Evolutionary conservation across 2,113 vertebrate species (phyloP), one percentile per base, ranked within the genome.

Genomic region (Oncorhynchus mykiss): DNA sequence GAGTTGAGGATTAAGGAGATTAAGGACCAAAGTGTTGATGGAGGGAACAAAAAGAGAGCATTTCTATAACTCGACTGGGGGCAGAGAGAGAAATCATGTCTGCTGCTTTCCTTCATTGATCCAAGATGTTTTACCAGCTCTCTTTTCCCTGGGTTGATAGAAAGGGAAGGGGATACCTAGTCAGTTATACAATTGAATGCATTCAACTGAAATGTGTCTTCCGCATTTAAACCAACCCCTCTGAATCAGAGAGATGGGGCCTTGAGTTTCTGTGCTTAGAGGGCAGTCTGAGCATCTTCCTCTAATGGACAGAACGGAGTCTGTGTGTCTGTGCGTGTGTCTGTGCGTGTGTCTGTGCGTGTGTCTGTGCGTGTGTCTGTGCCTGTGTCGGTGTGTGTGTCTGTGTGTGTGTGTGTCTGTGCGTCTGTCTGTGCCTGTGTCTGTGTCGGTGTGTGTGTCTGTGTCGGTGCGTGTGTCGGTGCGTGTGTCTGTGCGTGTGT

Each of bases 101-200:
- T 64, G 5, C 57, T 74, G 31, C 11, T 66, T 20, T 39, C 74
- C n/a, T 22, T 81, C 77, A 79, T 79, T 66, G 79, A 60, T 60
- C 64, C 24, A 59, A n/a, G 70, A 29, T 62, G 62, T 25, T 60
- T 72, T 84, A 57, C 74, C 39, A 69, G 29, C 64, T 39, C 20
- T 70, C 34, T 48, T 24, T 69, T 27, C 59, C 39, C 2, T 57
- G 54, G 24, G 49, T 34, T 60, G 2, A 11, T 18, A 59, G 31
- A 73, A 51, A 62, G 51, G 34, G 34, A 34, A 31, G 29, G 4
- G 34, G 6, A 54, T 54, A 34, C 6, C 34, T 34, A 34, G 34
- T 34, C 34, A 34, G 34, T 34, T 34, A 6, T 34, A 7, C 34
- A 34, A 34, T 7, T 34, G 6, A 34, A 34, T 34, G 1, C 34